Evolutionary conservation across 2,797 vertebrate genomes (phyloP), one percentile per base, ranked within the genome.

Genomic region (Gobionotothen gibberifrons): DNA sequence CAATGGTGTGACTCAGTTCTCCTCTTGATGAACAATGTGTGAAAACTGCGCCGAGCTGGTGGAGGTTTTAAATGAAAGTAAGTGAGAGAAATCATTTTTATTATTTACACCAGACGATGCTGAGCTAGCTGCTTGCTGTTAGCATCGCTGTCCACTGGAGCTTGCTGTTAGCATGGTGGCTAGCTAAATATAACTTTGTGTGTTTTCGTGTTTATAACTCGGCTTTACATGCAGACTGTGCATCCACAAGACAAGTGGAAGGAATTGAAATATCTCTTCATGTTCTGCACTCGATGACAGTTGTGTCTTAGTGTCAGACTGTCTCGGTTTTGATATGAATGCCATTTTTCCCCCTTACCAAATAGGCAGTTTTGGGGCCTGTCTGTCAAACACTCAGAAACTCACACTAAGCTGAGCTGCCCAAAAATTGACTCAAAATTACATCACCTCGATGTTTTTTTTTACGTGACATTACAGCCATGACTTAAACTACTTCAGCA

Each of bases 21-120:
- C 81, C 62, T 81, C 94, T 96, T 95, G 93, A 96, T 95, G 96
- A 98, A 98, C 97, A 93, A 99, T 98, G 97, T 99, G 97, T 95
- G 97, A 99, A 93, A 98, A 97, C 96, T 99, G 97, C 95, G 96
- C 97, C 93, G 97, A 98, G 96, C 96, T 99, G 96, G 96, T 99
- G 96, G 97, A 98, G 96, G 97, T 98, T 94, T 95, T 99, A 93
- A 98, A 98, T 92, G 97, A 98, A 94, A 98, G 97, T 98, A 96
- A 98, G 97, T 97, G 72, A 5, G 57, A 58, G 26, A 40, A 59
- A 13, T 12, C 4, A 26, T 79, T 76, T 40, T 73, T 44, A 36
- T 9, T 76, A 49, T 49, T 57, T 36, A 26, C 51, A 62, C 5
- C 22, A 22, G 26, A 7, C 47, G 73, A 42, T 22, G 66, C 52